Conservation (phyloP, 2,113 vertebrate species). For the Istiophorus platypterus region DNA sequence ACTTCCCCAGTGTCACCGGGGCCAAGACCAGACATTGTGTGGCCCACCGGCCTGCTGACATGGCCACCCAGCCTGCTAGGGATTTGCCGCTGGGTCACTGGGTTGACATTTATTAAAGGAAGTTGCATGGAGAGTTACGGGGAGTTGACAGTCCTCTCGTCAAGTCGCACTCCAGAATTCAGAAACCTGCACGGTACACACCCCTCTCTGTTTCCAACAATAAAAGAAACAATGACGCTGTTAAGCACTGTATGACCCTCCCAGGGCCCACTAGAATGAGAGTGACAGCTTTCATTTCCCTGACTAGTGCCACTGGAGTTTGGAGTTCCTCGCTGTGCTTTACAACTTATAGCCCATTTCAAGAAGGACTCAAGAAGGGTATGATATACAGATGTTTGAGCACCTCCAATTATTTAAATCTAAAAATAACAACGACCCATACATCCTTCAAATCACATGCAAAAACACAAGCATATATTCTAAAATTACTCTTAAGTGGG, state of each 20-base stretch:
- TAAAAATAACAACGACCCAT: not conserved
- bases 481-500: slow-evolving; percentile 31
- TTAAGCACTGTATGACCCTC: slow-evolving; percentile 66
- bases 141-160: slow-evolving; percentile 74
- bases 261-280: slow-evolving; percentile 51
- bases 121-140: slow-evolving; percentile 69
- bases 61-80: slow-evolving; percentile 61
- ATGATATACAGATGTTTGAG: slow-evolving; percentile 35
- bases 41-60: slow-evolving; percentile 56
- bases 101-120: slow-evolving; percentile 79
- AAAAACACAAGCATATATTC: slow-evolving; percentile 34
- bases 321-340: slow-evolving; percentile 16
- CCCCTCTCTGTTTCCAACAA: slow-evolving; percentile 68
- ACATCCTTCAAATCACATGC: slow-evolving; percentile 9
- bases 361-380: slow-evolving; percentile 1
- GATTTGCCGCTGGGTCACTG: slow-evolving; percentile 68
- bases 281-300: slow-evolving; percentile 65
- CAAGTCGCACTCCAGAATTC: slow-evolving; percentile 66
- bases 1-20: slow-evolving; percentile 70
- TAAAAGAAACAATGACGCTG: slow-evolving; percentile 77
- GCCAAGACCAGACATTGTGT: slow-evolving; percentile 73
- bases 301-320: slow-evolving; percentile 47
- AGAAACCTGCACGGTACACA: slow-evolving; percentile 53
- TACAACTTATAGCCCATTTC: slow-evolving; percentile 9
- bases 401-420: slow-evolving; percentile 11